These are phyloP conservation scores for Glaucopsyche alexis DNA, from an alignment of 2,888 invertebrate genomes.

Conservation along the genomic window DNA sequence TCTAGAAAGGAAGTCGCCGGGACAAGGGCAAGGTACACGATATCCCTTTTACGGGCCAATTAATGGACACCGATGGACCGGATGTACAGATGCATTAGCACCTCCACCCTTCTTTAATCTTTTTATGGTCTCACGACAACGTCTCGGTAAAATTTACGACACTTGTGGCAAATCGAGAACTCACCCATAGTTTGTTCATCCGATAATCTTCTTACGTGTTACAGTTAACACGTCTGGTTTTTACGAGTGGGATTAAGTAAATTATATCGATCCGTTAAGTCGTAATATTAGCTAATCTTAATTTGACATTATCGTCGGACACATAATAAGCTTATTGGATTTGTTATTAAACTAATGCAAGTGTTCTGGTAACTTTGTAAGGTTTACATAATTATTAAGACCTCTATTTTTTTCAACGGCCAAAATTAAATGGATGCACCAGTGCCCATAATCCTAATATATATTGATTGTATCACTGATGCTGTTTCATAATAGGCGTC, in stretches of 20 bases:
- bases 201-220: conserved; percentile 9
- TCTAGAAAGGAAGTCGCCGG: conserved; percentile 64
- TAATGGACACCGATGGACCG: conserved; percentile 75
- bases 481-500: conserved; percentile 57
- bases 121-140: conserved; percentile 59
- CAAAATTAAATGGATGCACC: neutral
- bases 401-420: neutral
- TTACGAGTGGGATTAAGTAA: conserved; percentile 8
- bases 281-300: neutral
- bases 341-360: neutral
- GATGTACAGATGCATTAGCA: conserved; percentile 75
- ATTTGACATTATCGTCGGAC: neutral
- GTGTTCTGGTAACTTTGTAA: too few relatives aligned
- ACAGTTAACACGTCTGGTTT: conserved; percentile 11
- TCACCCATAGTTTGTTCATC: conserved; percentile 18
- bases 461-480: conserved; percentile 50
- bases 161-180: conserved; percentile 47
- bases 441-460: conserved; percentile 12
- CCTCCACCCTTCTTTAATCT: conserved; percentile 74
- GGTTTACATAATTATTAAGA: too few relatives aligned
- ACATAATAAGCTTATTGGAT: neutral
- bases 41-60: conserved; percentile 80
- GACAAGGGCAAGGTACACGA: conserved; percentile 66
- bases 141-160: conserved; percentile 53
- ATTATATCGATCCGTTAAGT: neutral